Evolutionary conservation across 2,888 invertebrate species (phyloP).

Genomic region (Drosophila testacea): DNA sequence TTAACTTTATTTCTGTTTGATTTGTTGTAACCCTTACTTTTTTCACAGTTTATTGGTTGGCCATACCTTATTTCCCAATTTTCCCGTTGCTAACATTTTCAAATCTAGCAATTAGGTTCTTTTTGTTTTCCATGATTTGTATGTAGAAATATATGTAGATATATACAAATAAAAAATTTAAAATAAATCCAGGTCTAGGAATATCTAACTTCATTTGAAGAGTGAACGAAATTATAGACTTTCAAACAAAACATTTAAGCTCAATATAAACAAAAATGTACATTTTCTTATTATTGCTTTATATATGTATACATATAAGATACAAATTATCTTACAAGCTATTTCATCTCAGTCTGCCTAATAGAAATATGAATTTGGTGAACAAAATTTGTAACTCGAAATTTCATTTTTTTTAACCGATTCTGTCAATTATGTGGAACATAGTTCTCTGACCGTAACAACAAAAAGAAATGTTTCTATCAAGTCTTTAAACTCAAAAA

Average conservation of each 20-base stretch:
- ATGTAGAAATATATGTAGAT: not conserved
- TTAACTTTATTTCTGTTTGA: slow-evolving; percentile 24
- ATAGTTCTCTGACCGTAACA: not conserved
- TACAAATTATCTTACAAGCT: no score
- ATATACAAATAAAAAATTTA: not conserved
- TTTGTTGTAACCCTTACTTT: slow-evolving; percentile 28
- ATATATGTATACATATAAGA: no score
- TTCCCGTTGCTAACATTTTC: slow-evolving; percentile 13
- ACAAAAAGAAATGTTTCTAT: not conserved
- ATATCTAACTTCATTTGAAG: not conserved
- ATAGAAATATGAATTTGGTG: not conserved
- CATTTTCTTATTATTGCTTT: no score
- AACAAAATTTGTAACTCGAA: not conserved
- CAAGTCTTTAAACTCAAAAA: no score
- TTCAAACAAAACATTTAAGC: not conserved
- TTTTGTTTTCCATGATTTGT: not conserved
- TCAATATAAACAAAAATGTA: not conserved
- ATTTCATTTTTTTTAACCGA: not conserved
- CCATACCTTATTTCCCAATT: slow-evolving; percentile 16
- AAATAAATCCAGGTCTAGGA: not conserved
- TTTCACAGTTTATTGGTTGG: slow-evolving; percentile 15
- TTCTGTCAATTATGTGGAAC: not conserved
- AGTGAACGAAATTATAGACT: not conserved
- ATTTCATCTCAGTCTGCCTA: not conserved
- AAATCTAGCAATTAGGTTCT: not conserved